A percentile compares a stretch with the other conserved stretches of the same genome.
phyloP scores from a whole-genome alignment of 2,888 invertebrate species.

The Parochlus steinenii region DNA sequence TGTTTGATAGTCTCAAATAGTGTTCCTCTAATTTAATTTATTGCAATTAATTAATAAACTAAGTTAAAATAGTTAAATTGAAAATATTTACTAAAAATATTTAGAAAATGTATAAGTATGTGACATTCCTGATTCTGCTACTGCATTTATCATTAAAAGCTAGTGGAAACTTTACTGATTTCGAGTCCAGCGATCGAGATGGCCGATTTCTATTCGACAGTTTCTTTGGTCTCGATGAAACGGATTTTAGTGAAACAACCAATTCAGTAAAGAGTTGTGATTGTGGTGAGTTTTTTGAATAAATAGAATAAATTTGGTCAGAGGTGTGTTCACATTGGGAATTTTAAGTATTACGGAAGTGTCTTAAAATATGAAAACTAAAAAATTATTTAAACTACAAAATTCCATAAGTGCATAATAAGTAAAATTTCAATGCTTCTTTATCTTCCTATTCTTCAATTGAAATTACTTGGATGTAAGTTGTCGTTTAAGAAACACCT shows the following conservation, averaged over 20 bases:
- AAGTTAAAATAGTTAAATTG: background rate
- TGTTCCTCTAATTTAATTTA: background rate
- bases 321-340: too few species aligned
- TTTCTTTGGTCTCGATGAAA: constrained; percentile 46
- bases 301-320: too few species aligned
- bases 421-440: too few species aligned
- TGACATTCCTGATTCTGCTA: background rate
- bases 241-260: constrained; percentile 34
- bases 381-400: too few species aligned
- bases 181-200: constrained; percentile 31
- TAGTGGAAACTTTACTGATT: background rate
- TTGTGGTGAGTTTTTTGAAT: constrained; percentile 45
- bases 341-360: too few species aligned
- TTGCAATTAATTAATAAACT: background rate
- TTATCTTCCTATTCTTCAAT: too few species aligned
- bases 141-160: background rate
- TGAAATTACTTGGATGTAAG: too few species aligned
- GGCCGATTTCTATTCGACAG: constrained; percentile 56
- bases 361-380: too few species aligned
- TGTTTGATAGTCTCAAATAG: too few species aligned
- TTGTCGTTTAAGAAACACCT: too few species aligned
- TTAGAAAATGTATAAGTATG: background rate
- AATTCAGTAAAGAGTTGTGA: constrained; percentile 47
- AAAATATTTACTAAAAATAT: background rate
- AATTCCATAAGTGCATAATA: too few species aligned